Conservation (phyloP, 1,140 invertebrate species). For the Platorchestia sp. region DNA sequence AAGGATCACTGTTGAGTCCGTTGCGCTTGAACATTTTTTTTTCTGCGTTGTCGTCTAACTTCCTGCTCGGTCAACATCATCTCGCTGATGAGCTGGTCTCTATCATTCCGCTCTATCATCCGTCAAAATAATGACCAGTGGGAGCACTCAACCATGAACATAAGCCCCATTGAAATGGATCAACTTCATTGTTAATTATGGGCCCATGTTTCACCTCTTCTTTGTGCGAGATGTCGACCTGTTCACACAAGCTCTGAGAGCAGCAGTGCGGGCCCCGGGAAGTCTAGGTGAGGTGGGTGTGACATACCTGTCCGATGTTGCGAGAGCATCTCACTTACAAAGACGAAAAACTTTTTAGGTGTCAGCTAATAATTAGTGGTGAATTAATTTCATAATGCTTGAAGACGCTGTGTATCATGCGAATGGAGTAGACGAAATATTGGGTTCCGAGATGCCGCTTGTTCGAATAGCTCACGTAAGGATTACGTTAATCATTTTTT, state of each 20-base stretch:
- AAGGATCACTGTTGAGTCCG: neutral
- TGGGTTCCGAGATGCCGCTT: too few species aligned
- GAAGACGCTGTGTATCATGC: neutral
- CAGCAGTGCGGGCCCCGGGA: neutral
- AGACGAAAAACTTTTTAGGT: neutral
- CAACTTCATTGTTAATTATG: slow-evolving; percentile 39
- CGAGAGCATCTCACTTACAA: neutral
- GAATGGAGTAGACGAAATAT: neutral
- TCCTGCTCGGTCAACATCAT: neutral
- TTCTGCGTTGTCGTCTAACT: neutral
- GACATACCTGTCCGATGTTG: neutral
- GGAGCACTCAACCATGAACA: slow-evolving; percentile 8
- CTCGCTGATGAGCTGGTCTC: slow-evolving; percentile 4
- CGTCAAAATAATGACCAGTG: slow-evolving; percentile 14
- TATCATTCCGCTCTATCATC: slow-evolving; percentile 22
- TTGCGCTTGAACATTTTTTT: neutral
- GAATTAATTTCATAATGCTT: neutral
- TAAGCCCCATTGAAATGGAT: slow-evolving; percentile 30
- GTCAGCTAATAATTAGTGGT: neutral
- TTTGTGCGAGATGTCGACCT: slow-evolving; percentile 25
- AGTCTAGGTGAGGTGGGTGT: neutral
- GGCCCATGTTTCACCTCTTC: slow-evolving; percentile 9
- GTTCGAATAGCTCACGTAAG: too few species aligned
- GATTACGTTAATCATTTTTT: too few species aligned
- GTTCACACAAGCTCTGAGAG: neutral